Evolutionary conservation across 2,113 vertebrate genomes (phyloP).

Genomic region (Triplophysa rosa): DNA sequence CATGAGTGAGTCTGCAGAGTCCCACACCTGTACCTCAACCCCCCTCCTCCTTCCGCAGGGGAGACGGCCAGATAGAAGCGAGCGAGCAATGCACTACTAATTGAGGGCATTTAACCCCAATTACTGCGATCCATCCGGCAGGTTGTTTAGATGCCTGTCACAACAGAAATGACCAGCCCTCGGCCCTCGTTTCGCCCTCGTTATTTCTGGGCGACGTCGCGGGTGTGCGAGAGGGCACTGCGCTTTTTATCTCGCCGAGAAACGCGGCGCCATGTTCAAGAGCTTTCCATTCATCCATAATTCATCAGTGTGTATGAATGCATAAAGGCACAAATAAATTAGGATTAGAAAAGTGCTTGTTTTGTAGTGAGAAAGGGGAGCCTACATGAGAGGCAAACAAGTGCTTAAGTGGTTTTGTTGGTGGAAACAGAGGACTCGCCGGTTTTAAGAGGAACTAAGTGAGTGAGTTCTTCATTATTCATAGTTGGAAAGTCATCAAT

Average conservation of each 20-base stretch:
- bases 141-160: slow-evolving; percentile 45
- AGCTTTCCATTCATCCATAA: slow-evolving; percentile 32
- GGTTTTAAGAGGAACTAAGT: not conserved
- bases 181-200: slow-evolving; percentile 5
- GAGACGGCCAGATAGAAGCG: not conserved
- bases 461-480: slow-evolving; percentile 6
- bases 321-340: slow-evolving; percentile 13
- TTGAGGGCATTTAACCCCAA: slow-evolving; percentile 57
- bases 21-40: slow-evolving; percentile 33
- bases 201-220: not conserved
- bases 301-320: slow-evolving; percentile 20
- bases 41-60: slow-evolving; percentile 6
- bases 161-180: slow-evolving; percentile 46
- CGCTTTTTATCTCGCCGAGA: not conserved
- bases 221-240: not conserved
- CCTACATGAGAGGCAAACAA: slow-evolving; percentile 1
- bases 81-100: slow-evolving; percentile 33
- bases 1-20: slow-evolving; percentile 19
- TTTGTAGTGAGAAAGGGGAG: not conserved
- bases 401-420: slow-evolving; percentile 18
- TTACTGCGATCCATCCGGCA: slow-evolving; percentile 42
- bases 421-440: not conserved
- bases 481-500: not conserved
- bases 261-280: slow-evolving; percentile 9
- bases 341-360: not conserved